Conservation (phyloP, 2,888 invertebrate genomes). For the Aricia artaxerxes region DNA sequence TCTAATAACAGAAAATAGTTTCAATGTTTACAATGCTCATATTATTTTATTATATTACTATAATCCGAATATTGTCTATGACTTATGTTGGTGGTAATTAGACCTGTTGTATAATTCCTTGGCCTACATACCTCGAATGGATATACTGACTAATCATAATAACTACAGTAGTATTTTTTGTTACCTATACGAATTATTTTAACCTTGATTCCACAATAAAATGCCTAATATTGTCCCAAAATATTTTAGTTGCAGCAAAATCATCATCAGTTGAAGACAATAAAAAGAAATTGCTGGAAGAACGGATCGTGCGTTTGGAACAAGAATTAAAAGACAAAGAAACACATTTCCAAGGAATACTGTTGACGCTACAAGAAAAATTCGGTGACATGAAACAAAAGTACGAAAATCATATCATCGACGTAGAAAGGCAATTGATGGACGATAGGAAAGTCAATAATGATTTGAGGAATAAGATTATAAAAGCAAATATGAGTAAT, state of each 20-base stretch:
- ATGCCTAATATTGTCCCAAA: not conserved
- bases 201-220: not conserved
- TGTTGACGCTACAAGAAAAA: conserved; percentile 87
- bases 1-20: not conserved
- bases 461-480: conserved; percentile 79
- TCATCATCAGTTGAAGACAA: conserved; percentile 76
- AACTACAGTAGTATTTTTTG: not conserved
- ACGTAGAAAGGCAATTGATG: conserved; percentile 84
- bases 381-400: conserved; percentile 89
- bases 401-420: conserved; percentile 87
- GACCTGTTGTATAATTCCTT: conserved; percentile 1
- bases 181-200: not conserved
- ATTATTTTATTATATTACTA: not conserved
- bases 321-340: conserved; percentile 86
- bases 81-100: conserved; percentile 33
- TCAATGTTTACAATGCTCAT: not conserved
- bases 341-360: conserved; percentile 84
- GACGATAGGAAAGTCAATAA: conserved; percentile 69
- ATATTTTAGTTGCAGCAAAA: conserved; percentile 78
- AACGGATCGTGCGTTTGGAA: conserved; percentile 85
- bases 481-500: conserved; percentile 57
- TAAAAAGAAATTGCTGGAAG: conserved; percentile 84
- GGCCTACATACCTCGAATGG: conserved; percentile 17
- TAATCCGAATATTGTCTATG: conserved; percentile 9
- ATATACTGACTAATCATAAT: conserved; percentile 1